Evolutionary conservation across 1,140 invertebrate genomes (phyloP).

Genomic region (Globodera rostochiensis): DNA sequence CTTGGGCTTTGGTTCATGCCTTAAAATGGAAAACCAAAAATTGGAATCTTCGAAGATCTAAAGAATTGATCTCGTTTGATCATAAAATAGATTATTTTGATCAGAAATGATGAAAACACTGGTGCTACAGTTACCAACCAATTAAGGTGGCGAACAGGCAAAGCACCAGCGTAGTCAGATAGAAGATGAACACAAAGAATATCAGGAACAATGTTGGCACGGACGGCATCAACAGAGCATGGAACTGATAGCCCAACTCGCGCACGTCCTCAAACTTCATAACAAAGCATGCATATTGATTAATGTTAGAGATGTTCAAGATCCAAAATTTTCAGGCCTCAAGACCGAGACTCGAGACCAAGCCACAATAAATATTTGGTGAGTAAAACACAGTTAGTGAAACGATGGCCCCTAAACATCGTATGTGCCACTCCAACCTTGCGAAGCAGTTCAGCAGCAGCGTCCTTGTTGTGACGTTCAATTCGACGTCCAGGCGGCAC

Average conservation of each 20-base stretch:
- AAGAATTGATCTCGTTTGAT: too few species aligned
- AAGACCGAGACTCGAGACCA: too few species aligned
- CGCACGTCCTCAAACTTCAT: slow-evolving; percentile 15
- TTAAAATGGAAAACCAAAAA: not conserved
- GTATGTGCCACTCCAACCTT: not conserved
- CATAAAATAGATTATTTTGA: too few species aligned
- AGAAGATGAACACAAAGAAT: not conserved
- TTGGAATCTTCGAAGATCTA: too few species aligned
- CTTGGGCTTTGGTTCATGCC: not conserved
- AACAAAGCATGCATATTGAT: too few species aligned
- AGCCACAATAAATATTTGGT: too few species aligned
- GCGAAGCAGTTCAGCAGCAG: not conserved
- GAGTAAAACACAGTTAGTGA: too few species aligned
- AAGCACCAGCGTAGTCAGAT: not conserved
- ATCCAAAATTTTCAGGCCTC: too few species aligned
- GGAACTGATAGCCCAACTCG: slow-evolving; percentile 21
- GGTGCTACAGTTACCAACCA: not conserved
- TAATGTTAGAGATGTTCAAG: too few species aligned
- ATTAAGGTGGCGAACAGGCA: not conserved
- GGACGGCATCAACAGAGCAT: not conserved
- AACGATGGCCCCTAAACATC: too few species aligned
- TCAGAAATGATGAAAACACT: too few species aligned
- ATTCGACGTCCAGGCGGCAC: not conserved
- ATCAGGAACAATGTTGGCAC: not conserved
- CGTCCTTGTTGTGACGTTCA: not conserved